Evolutionary conservation across 37 sponge, comb jelly and placozoan species (phyloP), one percentile per base, ranked within the genome.

Genomic region (Chondrilla cf. caribensis): DNA sequence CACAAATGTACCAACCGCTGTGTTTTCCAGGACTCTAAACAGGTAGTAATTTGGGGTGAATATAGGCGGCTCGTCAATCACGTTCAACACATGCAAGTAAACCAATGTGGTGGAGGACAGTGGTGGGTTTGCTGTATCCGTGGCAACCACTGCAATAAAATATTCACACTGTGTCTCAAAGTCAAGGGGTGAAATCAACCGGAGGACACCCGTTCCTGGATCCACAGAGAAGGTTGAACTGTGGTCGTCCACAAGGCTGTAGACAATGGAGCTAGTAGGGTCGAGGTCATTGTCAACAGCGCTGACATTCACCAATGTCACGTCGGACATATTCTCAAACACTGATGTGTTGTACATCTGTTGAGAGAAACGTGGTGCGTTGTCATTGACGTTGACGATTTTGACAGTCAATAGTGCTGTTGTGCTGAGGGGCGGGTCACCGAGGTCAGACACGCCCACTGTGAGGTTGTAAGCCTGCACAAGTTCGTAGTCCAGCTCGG

Each of bases 381-480:
- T 85, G 58, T 89, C 90, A 76, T 89, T 89, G 24, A 24, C 41
- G 67, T 93, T 88, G 18, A 78, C 1, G 4, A 93, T 88, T 18
- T 73, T n/a, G 19, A 93, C 72, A 36, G 18, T 19, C 33, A 68
- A 19, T 21, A 35, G 36, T 68, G 70, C 32, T 38, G 43, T 76
- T 19, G 2, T 24, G 14, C 62, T 25, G 22, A 38, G 60, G n/a
- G 58, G 81, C 21, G 79, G 85, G 25, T 58, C 32, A 8, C 85
- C 85, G 2, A 11, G 43, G 9, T 80, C 81, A 22, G 32, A 2
- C 39, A 18, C 81, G 22, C 41, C 67, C 37, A 80, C 81, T 38
- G 25, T 29, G n/a, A 80, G 14, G n/a, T 2, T 2, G 5, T 35
- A 7, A 2, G 32, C 7, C 7, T 68, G 38, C 36, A 21, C 21